phyloP scores from a whole-genome alignment of 2,888 invertebrate genomes.

The Ophonus ardosiacus region DNA sequence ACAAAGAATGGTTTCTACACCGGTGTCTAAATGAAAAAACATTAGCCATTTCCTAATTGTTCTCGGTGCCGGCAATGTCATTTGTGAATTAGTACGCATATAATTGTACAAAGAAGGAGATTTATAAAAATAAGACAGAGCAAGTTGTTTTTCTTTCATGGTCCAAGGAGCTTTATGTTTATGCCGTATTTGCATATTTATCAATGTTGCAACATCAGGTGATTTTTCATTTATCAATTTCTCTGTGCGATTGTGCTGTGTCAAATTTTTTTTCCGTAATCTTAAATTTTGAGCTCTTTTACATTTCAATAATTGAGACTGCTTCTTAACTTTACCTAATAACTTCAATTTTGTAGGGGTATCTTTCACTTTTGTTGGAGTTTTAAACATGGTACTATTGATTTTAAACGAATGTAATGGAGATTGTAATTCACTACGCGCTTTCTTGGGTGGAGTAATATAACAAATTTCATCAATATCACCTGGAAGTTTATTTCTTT shows the following conservation, averaged over 20 bases:
- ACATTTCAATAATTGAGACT: too few relatives aligned
- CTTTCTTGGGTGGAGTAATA: too few relatives aligned
- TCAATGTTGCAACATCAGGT: constrained; percentile 40
- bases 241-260: constrained; percentile 54
- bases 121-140: too few relatives aligned
- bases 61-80: constrained; percentile 68
- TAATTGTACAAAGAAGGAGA: constrained; percentile 68
- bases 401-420: too few relatives aligned
- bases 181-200: neutral
- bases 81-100: constrained; percentile 66
- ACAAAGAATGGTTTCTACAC: constrained; percentile 66
- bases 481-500: neutral
- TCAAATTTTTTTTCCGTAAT: constrained; percentile 11
- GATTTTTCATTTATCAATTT: constrained; percentile 51
- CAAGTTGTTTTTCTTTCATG: constrained; percentile 68
- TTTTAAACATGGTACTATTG: too few relatives aligned
- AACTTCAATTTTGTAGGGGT: too few relatives aligned
- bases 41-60: constrained; percentile 68
- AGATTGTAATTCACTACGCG: too few relatives aligned
- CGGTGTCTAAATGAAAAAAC: constrained; percentile 66
- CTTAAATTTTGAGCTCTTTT: too few relatives aligned
- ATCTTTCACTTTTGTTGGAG: too few relatives aligned
- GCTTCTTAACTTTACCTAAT: too few relatives aligned
- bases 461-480: neutral
- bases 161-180: constrained; percentile 64